Base-by-base conservation (phyloP, 2,113 vertebrate genomes). In the Glaucidium brasilianum region DNA sequence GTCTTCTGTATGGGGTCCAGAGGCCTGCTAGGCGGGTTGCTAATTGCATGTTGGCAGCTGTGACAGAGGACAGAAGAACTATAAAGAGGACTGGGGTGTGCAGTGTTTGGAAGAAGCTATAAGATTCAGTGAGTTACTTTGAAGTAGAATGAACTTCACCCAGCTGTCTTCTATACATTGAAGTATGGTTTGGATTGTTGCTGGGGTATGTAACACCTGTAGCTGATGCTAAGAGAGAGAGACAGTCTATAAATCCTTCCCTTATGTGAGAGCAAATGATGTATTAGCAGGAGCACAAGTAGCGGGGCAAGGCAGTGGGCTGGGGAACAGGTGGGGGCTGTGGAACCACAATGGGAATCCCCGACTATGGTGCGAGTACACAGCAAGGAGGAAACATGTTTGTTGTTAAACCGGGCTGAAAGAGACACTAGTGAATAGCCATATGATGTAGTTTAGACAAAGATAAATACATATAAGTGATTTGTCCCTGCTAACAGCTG, bases 291-390 rank as follows among this genome's bases (percentile, higher is more conserved):
- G 11, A 60, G 17, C 35, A 35, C 5, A 30, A 75, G 37, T 49
- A 27, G 5, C 1, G 3, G 20, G 67, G 58, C 17, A 17, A 8
- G 37, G 55, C n/a, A 74, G 58, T 2, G 32, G n/a, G 16, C 3
- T 85, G 41, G 34, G 53, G 53, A 79, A 16, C 19, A 71, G 32
- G 22, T 11, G 6, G 59, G 39, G 66, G 32, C 25, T 3, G 3
- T 52, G 55, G 58, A 25, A 45, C 10, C 0, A 0, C 85, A 47
- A 17, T 12, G 22, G 37, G 76, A 77, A 71, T n/a, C 29, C 16
- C 41, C 2, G 2, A 7, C 2, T 62, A 26, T 0, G 1, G 12
- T 41, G 20, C 1, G 3, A 82, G 25, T 41, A 27, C 56, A 17
- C 25, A 76, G 71, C 23, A 50, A 82, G 63, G 75, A 63, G 41